These are phyloP conservation scores for Tragopan temminckii DNA, from an alignment of 2,797 vertebrate genomes.

Conservation along the genomic window DNA sequence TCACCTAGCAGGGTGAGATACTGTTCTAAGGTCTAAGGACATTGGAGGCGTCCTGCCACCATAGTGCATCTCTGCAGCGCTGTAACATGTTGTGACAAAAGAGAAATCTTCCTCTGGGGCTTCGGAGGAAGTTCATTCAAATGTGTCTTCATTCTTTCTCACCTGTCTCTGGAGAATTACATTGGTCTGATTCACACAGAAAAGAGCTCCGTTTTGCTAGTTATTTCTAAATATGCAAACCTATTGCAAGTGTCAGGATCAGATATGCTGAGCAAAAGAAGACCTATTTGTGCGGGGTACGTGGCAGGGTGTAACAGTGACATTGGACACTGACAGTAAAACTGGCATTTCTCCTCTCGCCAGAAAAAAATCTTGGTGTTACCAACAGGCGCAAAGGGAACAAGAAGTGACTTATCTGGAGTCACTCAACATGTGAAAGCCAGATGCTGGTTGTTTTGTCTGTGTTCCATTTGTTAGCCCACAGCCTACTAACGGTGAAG, in stretches of 20 bases:
- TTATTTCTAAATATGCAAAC: not conserved
- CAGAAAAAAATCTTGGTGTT: not conserved
- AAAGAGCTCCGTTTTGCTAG: not conserved
- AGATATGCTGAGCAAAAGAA: not conserved
- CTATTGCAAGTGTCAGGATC: not conserved
- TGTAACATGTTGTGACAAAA: not conserved
- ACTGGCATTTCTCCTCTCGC: not conserved
- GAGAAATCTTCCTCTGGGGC: not conserved
- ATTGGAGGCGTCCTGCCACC: not conserved
- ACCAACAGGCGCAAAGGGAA: not conserved
- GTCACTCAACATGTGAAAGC: not conserved
- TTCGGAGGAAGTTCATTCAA: constrained; percentile 10
- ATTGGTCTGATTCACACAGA: not conserved
- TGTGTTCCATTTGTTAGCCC: not conserved
- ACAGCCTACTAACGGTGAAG: not conserved
- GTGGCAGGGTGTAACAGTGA: not conserved
- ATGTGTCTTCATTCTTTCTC: not conserved
- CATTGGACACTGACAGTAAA: not conserved
- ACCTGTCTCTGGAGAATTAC: not conserved
- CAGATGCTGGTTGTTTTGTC: not conserved
- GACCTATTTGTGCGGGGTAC: not conserved
- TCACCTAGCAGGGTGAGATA: not conserved
- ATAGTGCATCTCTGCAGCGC: not conserved
- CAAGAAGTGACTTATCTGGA: constrained; percentile 1
- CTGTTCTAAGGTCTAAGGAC: not conserved